Conservation (phyloP, 2,113 vertebrate species). For the Cryptotis parvus region DNA sequence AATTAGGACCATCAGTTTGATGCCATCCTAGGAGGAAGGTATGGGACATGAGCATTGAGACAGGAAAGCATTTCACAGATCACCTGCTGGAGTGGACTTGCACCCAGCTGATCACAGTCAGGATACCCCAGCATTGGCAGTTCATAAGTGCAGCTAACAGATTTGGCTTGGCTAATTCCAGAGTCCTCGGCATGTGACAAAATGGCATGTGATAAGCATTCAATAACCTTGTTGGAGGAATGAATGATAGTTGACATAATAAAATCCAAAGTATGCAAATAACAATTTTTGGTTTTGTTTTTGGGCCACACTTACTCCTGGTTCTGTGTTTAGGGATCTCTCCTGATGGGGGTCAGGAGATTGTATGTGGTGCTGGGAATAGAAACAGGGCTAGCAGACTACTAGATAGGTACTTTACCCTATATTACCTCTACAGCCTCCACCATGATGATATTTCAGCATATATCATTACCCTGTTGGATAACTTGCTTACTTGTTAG, state of each 20-base stretch:
- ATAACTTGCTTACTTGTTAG: too few relatives aligned
- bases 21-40: neutral
- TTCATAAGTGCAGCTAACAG: neutral
- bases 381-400: too few relatives aligned
- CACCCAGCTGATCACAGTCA: neutral
- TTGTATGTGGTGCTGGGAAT: too few relatives aligned
- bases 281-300: neutral
- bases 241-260: neutral
- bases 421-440: too few relatives aligned
- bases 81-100: neutral
- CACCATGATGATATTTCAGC: too few relatives aligned
- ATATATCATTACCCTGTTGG: too few relatives aligned
- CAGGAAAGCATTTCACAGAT: neutral
- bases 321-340: too few relatives aligned
- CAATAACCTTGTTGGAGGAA: neutral
- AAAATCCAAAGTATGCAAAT: constrained; percentile 19
- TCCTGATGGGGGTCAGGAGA: too few relatives aligned
- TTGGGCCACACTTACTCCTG: too few relatives aligned
- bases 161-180: neutral
- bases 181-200: neutral
- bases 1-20: neutral
- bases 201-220: neutral
- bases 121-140: neutral
- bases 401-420: too few relatives aligned
- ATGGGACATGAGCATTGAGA: neutral